Percentiles rank a stretch among this genome's conserved stretches.
phyloP scores from a whole-genome alignment of 1,140 invertebrate species.

The Lineus longissimus region DNA sequence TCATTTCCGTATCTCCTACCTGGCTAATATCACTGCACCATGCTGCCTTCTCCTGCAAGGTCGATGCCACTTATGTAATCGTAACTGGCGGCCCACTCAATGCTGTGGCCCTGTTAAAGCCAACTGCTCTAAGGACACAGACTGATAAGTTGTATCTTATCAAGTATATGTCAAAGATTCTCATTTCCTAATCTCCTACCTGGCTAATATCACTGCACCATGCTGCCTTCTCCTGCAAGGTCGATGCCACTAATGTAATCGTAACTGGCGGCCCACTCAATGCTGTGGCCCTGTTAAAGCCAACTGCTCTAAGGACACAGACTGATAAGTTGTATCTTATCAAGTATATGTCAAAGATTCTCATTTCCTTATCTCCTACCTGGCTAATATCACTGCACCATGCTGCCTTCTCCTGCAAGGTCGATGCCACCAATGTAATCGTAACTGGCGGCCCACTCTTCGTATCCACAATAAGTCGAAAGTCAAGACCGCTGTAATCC shows the following conservation, averaged over 20 bases:
- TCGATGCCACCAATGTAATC: constrained; percentile 76
- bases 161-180: too few species aligned
- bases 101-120: too few species aligned
- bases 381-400: constrained; percentile 91
- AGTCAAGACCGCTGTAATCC: constrained; percentile 76
- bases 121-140: too few species aligned
- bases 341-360: too few species aligned
- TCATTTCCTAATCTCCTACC: too few species aligned
- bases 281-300: too few species aligned
- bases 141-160: too few species aligned
- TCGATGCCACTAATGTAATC: constrained; percentile 76
- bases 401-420: constrained; percentile 84
- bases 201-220: constrained; percentile 91
- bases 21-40: constrained; percentile 91
- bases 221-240: constrained; percentile 84
- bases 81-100: constrained; percentile 59
- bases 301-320: too few species aligned
- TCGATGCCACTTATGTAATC: constrained; percentile 76
- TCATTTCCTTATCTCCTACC: too few species aligned
- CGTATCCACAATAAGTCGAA: constrained; percentile 71
- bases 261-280: constrained; percentile 59
- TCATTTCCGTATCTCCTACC: too few species aligned
- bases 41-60: constrained; percentile 84
- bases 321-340: too few species aligned
- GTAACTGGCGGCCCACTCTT: constrained; percentile 59